A percentile compares a stretch with the other conserved stretches of the same genome.
Evolutionary conservation across 2,797 vertebrate genomes (phyloP).

Genomic region (Delichon dasypus): DNA sequence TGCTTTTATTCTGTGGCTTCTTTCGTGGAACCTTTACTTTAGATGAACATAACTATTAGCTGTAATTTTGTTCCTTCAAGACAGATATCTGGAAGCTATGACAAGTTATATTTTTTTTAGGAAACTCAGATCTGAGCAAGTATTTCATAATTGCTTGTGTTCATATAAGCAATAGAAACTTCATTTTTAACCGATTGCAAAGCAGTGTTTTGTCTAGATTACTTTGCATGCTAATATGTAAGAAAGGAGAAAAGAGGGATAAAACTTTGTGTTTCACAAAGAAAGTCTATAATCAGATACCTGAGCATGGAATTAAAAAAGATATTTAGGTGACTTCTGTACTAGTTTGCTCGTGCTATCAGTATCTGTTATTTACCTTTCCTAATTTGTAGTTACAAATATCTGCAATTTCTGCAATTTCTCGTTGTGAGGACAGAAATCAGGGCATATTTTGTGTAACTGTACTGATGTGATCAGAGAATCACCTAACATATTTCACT

Average conservation of each 20-base stretch:
- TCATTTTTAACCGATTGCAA: neutral
- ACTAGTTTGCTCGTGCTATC: neutral
- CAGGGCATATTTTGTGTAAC: neutral
- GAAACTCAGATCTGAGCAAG: neutral
- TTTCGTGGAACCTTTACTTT: neutral
- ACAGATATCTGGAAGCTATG: neutral
- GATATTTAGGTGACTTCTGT: neutral
- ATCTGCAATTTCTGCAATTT: neutral
- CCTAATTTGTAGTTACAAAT: neutral
- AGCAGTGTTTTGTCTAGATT: neutral
- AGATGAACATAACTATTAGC: neutral
- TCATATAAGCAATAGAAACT: neutral
- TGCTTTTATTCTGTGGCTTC: neutral
- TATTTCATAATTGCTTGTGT: neutral
- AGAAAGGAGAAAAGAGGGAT: neutral
- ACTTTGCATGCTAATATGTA: rapidly evolving
- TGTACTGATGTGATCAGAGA: neutral
- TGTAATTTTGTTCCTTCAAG: neutral
- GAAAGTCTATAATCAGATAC: neutral
- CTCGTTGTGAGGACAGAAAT: neutral
- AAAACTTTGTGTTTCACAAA: neutral
- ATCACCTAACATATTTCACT: neutral
- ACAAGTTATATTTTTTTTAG: neutral
- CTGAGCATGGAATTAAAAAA: neutral
- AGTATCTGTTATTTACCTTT: neutral